Conservation (phyloP, 1,140 invertebrate genomes). For the Apis dorsata region DNA sequence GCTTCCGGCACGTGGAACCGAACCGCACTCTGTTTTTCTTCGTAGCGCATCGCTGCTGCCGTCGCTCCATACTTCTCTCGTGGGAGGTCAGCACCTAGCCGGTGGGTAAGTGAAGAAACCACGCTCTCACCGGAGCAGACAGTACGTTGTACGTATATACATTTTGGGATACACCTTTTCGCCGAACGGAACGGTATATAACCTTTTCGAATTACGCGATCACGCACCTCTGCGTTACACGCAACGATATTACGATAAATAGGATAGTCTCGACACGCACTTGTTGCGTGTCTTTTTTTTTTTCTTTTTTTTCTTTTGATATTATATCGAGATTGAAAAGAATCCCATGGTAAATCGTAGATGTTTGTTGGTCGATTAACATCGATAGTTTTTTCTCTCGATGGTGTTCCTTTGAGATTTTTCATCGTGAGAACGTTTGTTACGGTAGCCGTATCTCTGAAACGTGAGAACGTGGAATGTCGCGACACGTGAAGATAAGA, state of each 20-base stretch:
- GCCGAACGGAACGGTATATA: not conserved
- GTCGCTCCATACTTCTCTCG: slow-evolving; percentile 55
- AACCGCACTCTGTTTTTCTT: slow-evolving; percentile 37
- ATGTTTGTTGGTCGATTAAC: not conserved
- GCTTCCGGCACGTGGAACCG: slow-evolving; percentile 58
- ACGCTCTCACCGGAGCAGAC: not conserved
- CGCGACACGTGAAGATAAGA: slow-evolving; percentile 53
- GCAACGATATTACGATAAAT: no score
- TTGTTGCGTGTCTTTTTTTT: no score
- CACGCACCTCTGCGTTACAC: not conserved
- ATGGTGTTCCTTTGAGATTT: not conserved
- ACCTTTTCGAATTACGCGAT: not conserved
- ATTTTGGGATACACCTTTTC: not conserved
- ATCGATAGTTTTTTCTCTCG: no score
- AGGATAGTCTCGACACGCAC: no score
- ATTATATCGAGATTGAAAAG: not conserved
- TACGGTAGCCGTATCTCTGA: slow-evolving; percentile 44
- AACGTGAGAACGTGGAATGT: slow-evolving; percentile 51
- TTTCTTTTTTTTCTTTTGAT: no score
- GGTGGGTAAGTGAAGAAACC: slow-evolving; percentile 52
- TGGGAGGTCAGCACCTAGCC: slow-evolving; percentile 65
- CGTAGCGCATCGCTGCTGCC: slow-evolving; percentile 8
- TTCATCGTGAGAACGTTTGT: slow-evolving; percentile 46
- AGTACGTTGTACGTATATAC: not conserved
- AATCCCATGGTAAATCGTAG: no score